phyloP scores from a whole-genome alignment of 1,140 invertebrate genomes.

The Ctenoplectra terminalis region DNA sequence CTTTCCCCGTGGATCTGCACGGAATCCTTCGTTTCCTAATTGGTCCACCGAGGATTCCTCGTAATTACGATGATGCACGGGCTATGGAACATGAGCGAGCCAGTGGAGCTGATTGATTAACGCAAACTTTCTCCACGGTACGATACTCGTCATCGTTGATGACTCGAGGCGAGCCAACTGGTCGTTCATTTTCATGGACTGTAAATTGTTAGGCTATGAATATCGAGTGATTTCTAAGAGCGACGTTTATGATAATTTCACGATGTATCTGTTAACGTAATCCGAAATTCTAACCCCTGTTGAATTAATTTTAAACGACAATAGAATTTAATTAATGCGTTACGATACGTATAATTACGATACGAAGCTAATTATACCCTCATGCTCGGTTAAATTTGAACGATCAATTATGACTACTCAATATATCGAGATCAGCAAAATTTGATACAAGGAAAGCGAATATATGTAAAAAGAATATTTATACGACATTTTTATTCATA shows the following conservation, averaged over 20 bases:
- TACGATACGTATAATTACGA: not conserved
- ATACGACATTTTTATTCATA: too few species aligned
- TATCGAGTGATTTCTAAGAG: conserved; percentile 7
- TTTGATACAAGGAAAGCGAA: too few species aligned
- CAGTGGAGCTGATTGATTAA: not conserved
- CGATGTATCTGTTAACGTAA: not conserved
- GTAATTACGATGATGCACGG: not conserved
- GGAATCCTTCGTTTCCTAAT: not conserved
- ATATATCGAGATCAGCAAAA: too few species aligned
- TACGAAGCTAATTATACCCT: not conserved
- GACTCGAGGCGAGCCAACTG: not conserved
- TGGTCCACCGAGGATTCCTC: not conserved
- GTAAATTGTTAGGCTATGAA: not conserved
- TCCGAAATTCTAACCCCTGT: not conserved
- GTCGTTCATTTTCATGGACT: not conserved
- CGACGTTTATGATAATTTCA: conserved; percentile 19
- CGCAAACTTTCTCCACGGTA: conserved; percentile 14
- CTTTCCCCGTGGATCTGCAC: conserved; percentile 28
- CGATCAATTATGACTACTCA: too few species aligned
- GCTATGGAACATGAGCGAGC: not conserved
- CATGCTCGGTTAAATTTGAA: too few species aligned
- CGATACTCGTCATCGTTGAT: not conserved
- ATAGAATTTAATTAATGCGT: not conserved
- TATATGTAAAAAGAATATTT: too few species aligned
- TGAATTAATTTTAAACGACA: not conserved